Evolutionary conservation across 2,113 vertebrate genomes (phyloP), one percentile per base, ranked within the genome.

Genomic region (Spea bombifrons): DNA sequence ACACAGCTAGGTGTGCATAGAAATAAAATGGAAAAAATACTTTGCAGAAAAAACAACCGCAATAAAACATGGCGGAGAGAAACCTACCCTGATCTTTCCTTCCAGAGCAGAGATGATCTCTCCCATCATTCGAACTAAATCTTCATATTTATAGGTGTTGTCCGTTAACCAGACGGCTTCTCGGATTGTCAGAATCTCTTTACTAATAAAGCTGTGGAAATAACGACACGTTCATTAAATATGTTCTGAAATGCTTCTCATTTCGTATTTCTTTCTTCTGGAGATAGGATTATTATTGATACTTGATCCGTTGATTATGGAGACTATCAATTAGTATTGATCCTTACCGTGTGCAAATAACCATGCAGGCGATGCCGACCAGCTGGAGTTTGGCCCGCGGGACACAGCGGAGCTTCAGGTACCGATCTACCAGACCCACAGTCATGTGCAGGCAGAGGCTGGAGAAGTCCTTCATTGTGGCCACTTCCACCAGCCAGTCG

Each of bases 151-250:
- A 86, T 99, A 98, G 0, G 97, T 98, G 88, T 99, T 99, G 89
- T 99, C 97, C 0, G 97, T 99, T 63, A 99, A 94, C 97, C 97
- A 99, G 57, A 99, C 97, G 0, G 97, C 97, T 87, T 99, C 97
- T 0, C 97, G 90, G 78, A 99, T 98, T 0, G 97, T 99, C 86
- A 99, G 82, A 82, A 99, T 99, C 79, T 99, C 97, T 86, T 96
- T 97, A 87, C 96, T 98, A 72, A 96, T 93, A 82, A 98, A 93
- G 76, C 93, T 94, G 86, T 16, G 16, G 8, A 59, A 53, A 16
- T n/a, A 6, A 8, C 1, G 13, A 63, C 6, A 4, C 44, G 12
- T 44, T 65, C 49, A 30, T 50, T 5, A 50, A 8, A 13, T 30
- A 5, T 2, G 50, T 63, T 63, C 9, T 16, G 17, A 16, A 30